Base-by-base conservation (phyloP, 2,797 vertebrate species). In the Epinephelus malabaricus region DNA sequence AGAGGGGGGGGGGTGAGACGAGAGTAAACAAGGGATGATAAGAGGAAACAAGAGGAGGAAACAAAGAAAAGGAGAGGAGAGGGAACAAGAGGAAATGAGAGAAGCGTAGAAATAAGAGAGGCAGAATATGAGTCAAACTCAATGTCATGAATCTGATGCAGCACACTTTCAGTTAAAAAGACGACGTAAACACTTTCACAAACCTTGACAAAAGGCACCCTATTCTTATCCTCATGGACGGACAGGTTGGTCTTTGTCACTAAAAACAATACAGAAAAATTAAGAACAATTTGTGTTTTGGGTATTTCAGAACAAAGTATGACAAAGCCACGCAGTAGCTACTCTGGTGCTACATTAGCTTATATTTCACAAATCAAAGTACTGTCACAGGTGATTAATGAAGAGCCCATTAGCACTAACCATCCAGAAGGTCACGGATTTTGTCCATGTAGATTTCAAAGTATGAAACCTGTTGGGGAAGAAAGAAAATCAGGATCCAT, bases 371-470 rank as follows among this genome's bases (percentile, higher is more conserved):
- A 4, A 54, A 70, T 66, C 2, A 8, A 65, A 53, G 43, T 21
- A 8, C 10, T 76, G 3, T 2, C 40, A 27, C 53, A 38, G 17
- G 5, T 46, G 23, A 73, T 30, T 25, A 4, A 79, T 0, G 1
- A 23, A 12, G 25, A 58, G 60, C 40, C 64, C 4, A 46, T 81
- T 27, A 18, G 0, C 19, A 94, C 97, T 94, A 78, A 99, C 98
- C 97, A 86, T 99, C 98, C 88, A 99, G 94, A 79, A 99, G 96
- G 83, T 99, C 98, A 68, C 98, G 97, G 81, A 99, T 98, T 93
- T 99, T 99, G 90, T 99, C 98, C 97, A 99, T 96, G 88, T 99
- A 99, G 94, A 99, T 99, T 88, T 99, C 98, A 93, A 99, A 99
- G 92, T 99, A 99, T 43, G 98, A 99, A 77, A 98, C 97, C 98